Evolutionary conservation across 2,797 vertebrate species (phyloP), one percentile per base, ranked within the genome.

Genomic region (Allobates femoralis): DNA sequence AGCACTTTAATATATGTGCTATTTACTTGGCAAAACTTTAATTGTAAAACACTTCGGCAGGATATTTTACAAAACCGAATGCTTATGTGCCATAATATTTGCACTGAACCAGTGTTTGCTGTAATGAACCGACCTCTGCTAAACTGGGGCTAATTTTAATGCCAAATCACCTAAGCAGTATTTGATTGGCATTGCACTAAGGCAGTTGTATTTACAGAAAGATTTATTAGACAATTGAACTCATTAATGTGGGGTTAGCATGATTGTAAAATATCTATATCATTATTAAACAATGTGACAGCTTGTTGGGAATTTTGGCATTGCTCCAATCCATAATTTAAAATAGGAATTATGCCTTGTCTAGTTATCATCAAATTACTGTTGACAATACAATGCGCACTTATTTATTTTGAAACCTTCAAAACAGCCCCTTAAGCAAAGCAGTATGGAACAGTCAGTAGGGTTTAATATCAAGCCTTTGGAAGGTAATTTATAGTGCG

Each of bases 321-420:
- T 82, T 82, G 30, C 51, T 82, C 30, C 80, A 81, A 34, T 81
- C 26, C 64, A 56, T 71, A 69, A 55, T 19, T 16, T 67, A 67
- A 69, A 67, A 81, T 81, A 81, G 79, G 30, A 81, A 71, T 34
- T 56, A 30, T 81, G 80, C 30, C 80, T 71, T 55, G 50, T 53
- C 80, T 81, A 55, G 50, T 81, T 81, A 55, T 32, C 30, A 55
- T 81, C 64, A 66, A 50, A 32, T 80, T 51, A 50, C 11, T 66
- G 23, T 80, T 66, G 37, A 66, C 41, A 71, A 81, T 69, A 69
- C 26, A 82, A 23, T 34, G 28, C 7, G 19, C n/a, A 71, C 14
- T 56, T 69, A 56, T 82, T 73, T 26, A 56, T 21, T 34, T 32
- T 37, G 26, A 58, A 73, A 19, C 51, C 64, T 71, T 58, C 32